Percentiles rank a stretch among this genome's conserved stretches.
Conservation (phyloP, 2,888 invertebrate genomes). For the Eudasyphora cyanicolor region DNA sequence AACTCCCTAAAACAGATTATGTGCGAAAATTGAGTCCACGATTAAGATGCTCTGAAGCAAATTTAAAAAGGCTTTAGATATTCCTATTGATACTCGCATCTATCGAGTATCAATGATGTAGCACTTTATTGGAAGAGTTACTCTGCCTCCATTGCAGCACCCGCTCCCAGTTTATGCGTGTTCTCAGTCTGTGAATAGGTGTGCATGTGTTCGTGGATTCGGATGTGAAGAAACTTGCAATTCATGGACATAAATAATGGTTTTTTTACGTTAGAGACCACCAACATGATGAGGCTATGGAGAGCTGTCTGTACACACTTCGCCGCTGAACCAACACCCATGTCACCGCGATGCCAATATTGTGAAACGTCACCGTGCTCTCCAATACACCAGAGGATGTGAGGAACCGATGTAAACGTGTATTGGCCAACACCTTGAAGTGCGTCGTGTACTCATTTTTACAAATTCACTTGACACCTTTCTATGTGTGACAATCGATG, state of each 20-base stretch:
- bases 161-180: too few species aligned
- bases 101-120: conserved; percentile 48
- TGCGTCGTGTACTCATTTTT: conserved; percentile 65
- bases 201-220: conserved; percentile 2
- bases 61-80: conserved; percentile 43
- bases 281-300: conserved; percentile 53
- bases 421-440: conserved; percentile 66
- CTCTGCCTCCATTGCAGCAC: neutral
- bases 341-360: neutral
- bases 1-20: too few species aligned
- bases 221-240: conserved; percentile 62
- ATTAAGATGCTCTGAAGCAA: conserved; percentile 27
- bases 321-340: neutral
- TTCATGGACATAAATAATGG: conserved; percentile 67
- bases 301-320: neutral
- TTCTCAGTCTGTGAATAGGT: neutral
- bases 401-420: conserved; percentile 56
- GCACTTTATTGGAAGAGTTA: conserved; percentile 54
- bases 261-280: conserved; percentile 65
- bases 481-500: conserved; percentile 60
- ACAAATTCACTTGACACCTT: conserved; percentile 70
- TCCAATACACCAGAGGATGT: conserved; percentile 61
- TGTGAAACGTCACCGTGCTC: neutral
- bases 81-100: conserved; percentile 16
- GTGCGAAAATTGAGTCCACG: too few species aligned